A percentile compares a stretch with the other conserved stretches of the same genome.
These are phyloP conservation scores for Nematopogon swammerdamellus DNA, from an alignment of 2,888 invertebrate species.

Conservation along the genomic window DNA sequence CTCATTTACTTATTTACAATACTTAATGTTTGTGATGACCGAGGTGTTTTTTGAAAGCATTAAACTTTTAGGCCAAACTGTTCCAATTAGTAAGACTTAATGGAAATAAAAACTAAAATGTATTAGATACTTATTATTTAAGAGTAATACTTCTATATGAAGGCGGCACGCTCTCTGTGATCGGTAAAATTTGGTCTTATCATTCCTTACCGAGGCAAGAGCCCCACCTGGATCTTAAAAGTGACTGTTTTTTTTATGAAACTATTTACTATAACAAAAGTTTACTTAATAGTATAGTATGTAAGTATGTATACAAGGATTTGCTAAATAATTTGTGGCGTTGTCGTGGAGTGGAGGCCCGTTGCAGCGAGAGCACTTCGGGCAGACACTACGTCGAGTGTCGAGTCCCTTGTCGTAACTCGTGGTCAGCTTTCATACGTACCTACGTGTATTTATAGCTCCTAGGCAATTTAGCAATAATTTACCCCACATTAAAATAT, in stretches of 20 bases:
- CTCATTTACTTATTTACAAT: not conserved
- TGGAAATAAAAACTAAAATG: conserved; percentile 18
- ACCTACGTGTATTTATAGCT: no score
- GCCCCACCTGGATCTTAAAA: conserved; percentile 22
- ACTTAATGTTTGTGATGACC: no score
- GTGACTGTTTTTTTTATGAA: conserved; percentile 24
- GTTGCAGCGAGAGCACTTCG: no score
- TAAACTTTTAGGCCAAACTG: no score
- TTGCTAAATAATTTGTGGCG: not conserved
- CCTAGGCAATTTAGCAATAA: no score
- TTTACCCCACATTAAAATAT: no score
- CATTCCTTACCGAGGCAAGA: conserved; percentile 60
- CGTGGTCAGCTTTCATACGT: no score
- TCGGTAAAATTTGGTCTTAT: conserved; percentile 61
- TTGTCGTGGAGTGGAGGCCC: not conserved
- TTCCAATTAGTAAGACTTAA: conserved; percentile 19
- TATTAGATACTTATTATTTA: conserved; percentile 14
- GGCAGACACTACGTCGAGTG: no score
- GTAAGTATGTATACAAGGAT: not conserved
- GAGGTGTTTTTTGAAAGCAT: no score
- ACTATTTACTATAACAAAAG: conserved; percentile 15
- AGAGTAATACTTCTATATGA: conserved; percentile 10
- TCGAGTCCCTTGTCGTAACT: no score
- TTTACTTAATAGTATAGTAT: conserved; percentile 1
- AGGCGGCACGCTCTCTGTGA: conserved; percentile 34